Percentiles rank a stretch among this genome's conserved stretches.
Conservation (phyloP, 2,888 invertebrate genomes). For the Andricus curvator region DNA sequence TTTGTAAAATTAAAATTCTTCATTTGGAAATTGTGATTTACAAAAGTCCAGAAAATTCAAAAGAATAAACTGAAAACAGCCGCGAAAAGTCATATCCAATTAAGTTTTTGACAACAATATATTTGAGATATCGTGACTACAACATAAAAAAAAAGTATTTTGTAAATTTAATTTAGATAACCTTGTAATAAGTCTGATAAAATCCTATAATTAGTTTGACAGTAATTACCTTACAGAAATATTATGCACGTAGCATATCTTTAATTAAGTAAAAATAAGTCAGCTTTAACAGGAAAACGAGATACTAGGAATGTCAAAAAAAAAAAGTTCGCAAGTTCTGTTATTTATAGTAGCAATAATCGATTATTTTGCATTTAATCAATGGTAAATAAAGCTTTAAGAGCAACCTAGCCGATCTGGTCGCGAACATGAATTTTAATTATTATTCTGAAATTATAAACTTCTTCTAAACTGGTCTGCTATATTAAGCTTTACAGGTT, state of each 20-base stretch:
- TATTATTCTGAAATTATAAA: constrained; percentile 16
- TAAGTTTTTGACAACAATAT: too few relatives aligned
- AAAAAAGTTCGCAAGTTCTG: neutral
- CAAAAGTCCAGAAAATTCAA: too few relatives aligned
- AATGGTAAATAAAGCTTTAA: neutral
- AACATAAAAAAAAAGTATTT: too few relatives aligned
- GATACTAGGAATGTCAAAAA: neutral
- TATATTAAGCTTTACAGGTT: constrained; percentile 4
- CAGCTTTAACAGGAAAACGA: neutral
- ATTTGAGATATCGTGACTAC: too few relatives aligned
- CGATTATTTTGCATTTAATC: neutral
- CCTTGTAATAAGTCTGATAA: neutral
- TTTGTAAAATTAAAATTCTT: too few relatives aligned
- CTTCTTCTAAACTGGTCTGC: constrained; percentile 16
- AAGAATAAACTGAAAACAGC: too few relatives aligned
- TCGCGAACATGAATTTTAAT: constrained; percentile 15
- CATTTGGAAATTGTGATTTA: too few relatives aligned
- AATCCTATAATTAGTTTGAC: neutral
- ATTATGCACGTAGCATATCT: constrained; percentile 2
- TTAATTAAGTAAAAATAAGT: neutral
- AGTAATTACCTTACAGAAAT: constrained; percentile 4
- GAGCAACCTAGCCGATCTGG: neutral
- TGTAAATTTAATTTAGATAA: neutral
- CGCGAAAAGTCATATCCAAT: too few relatives aligned
- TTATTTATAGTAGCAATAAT: constrained; percentile 15